Percentiles rank a stretch among this genome's conserved stretches.
Conservation (phyloP, 2,113 vertebrate genomes). For the Petaurus breviceps region DNA sequence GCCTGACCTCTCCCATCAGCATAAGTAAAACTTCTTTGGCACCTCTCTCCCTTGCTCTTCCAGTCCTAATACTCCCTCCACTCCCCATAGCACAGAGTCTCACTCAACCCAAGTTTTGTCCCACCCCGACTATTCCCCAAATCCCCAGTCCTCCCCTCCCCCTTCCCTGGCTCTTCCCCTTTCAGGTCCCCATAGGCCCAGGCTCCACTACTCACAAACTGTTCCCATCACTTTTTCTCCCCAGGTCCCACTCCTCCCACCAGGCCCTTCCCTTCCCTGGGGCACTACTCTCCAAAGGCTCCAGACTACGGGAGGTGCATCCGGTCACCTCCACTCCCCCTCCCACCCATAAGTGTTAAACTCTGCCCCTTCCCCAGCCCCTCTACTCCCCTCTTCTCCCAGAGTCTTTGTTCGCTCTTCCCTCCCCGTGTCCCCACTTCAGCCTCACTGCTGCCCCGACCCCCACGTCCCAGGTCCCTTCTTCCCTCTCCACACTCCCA, state of each 20-base stretch:
- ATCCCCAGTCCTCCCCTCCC: no score
- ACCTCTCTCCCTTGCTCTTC: neutral
- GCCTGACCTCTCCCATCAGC: neutral
- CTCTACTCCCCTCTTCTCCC: neutral
- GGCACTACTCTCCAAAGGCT: neutral
- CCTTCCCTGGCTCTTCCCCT: no score
- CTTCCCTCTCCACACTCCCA: neutral
- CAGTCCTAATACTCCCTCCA: no score
- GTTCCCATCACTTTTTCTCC: no score
- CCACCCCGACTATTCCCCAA: neutral
- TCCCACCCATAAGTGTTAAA: neutral
- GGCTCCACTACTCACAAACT: no score
- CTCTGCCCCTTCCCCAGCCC: neutral
- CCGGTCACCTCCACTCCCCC: fast-evolving
- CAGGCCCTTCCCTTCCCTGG: neutral
- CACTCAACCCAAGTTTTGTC: neutral
- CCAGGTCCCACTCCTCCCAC: neutral
- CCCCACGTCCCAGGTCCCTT: neutral
- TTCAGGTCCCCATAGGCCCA: no score
- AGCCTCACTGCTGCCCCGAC: no score
- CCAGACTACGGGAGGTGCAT: neutral
- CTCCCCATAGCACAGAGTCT: neutral
- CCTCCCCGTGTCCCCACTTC: neutral
- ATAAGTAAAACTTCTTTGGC: neutral
- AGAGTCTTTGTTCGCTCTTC: neutral